Conservation (phyloP, 2,888 invertebrate species). For the Cryptophagus acutangulus region DNA sequence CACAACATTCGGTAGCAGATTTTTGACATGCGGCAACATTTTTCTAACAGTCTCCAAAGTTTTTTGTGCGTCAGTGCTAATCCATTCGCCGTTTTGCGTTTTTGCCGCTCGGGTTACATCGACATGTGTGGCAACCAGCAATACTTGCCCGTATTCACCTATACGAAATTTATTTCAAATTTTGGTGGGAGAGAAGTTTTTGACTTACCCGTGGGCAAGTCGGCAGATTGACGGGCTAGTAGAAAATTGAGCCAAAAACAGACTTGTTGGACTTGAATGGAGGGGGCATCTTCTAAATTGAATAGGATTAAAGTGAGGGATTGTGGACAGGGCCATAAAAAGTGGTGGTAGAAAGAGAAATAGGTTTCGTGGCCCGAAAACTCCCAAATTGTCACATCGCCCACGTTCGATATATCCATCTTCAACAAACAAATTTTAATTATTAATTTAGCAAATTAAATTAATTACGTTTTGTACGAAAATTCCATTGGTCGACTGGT, state of each 20-base stretch:
- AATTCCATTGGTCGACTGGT: slow-evolving; percentile 60
- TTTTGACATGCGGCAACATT: slow-evolving; percentile 54
- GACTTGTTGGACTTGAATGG: slow-evolving; percentile 62
- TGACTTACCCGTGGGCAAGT: slow-evolving; percentile 47
- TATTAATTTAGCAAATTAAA: slow-evolving; percentile 7
- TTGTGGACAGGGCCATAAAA: slow-evolving; percentile 54
- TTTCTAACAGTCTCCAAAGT: slow-evolving; percentile 47
- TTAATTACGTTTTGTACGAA: slow-evolving; percentile 55
- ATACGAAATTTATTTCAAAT: too few relatives aligned
- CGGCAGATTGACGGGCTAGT: slow-evolving; percentile 53
- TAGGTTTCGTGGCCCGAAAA: slow-evolving; percentile 73
- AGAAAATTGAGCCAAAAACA: slow-evolving; percentile 73
- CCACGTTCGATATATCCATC: slow-evolving; percentile 53
- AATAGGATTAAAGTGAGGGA: slow-evolving; percentile 56
- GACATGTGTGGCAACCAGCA: slow-evolving; percentile 61
- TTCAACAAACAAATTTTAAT: slow-evolving; percentile 34
- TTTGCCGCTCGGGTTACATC: slow-evolving; percentile 52
- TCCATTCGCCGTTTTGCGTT: slow-evolving; percentile 54
- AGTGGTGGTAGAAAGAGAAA: slow-evolving; percentile 66
- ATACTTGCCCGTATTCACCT: slow-evolving; percentile 60
- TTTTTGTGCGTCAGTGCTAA: slow-evolving; percentile 54
- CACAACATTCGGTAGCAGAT: slow-evolving; percentile 54
- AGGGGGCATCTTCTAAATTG: slow-evolving; percentile 61
- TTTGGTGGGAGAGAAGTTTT: not conserved
- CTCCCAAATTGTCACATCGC: slow-evolving; percentile 67